Conservation (phyloP, 2,113 vertebrate genomes). For the Seriola quinqueradiata region DNA sequence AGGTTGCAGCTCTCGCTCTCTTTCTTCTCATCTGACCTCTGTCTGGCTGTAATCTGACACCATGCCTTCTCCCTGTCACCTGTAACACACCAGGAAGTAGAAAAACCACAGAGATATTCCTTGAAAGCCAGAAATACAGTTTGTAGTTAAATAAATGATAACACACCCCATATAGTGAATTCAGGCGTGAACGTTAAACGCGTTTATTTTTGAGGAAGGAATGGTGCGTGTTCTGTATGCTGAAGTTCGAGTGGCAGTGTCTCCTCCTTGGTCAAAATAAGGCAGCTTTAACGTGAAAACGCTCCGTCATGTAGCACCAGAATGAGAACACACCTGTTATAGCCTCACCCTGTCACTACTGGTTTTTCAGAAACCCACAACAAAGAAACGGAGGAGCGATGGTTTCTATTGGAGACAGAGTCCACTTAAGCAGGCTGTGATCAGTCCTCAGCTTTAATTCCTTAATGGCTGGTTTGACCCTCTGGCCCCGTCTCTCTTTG, state of each 20-base stretch:
- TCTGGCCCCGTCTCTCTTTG: constrained; percentile 65
- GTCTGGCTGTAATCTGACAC: constrained; percentile 53
- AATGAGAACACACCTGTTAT: constrained; percentile 5
- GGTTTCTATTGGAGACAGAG: constrained; percentile 51
- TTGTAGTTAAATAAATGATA: constrained; percentile 10
- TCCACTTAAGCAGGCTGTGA: constrained; percentile 56
- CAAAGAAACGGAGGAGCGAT: constrained; percentile 6
- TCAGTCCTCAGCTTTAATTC: constrained; percentile 70
- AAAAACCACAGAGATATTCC: constrained; percentile 1
- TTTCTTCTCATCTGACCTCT: constrained; percentile 25
- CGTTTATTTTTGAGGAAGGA: not conserved
- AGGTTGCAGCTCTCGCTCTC: not conserved
- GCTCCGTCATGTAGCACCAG: too few species aligned
- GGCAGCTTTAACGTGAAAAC: not conserved
- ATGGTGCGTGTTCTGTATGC: not conserved
- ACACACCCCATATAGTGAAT: not conserved
- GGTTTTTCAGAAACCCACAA: constrained; percentile 9
- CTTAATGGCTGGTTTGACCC: constrained; percentile 73
- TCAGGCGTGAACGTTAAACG: not conserved
- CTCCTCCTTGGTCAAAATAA: not conserved
- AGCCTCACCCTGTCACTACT: not conserved
- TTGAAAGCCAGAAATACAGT: constrained; percentile 22
- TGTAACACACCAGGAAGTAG: constrained; percentile 35
- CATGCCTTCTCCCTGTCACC: constrained; percentile 25
- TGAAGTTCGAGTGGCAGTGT: too few species aligned